Conservation (phyloP, 2,113 vertebrate species). For the Eubucco bourcierii region DNA sequence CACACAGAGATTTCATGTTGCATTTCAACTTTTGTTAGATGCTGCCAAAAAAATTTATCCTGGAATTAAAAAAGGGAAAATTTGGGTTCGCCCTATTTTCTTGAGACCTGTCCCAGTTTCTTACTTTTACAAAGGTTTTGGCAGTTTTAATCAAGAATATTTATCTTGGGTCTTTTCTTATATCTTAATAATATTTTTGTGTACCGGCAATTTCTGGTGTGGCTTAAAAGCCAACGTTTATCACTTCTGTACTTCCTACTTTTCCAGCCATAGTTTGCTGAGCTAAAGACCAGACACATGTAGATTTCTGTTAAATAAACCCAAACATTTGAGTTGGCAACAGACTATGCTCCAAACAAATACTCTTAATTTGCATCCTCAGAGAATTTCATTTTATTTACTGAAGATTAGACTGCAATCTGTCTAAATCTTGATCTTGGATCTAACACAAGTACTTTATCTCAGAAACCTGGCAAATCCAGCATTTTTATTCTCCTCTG, state of each 20-base stretch:
- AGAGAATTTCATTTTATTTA: background rate
- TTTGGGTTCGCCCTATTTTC: background rate
- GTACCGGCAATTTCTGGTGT: background rate
- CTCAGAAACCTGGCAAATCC: background rate
- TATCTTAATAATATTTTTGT: background rate
- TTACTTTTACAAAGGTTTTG: background rate
- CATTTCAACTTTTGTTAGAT: background rate
- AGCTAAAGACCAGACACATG: background rate
- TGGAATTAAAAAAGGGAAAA: background rate
- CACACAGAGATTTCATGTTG: background rate
- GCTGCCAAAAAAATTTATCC: background rate
- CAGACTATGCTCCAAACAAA: background rate
- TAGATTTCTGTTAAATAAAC: slow-evolving; percentile 5
- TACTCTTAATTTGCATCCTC: background rate
- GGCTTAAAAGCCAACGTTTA: background rate
- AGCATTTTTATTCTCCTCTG: background rate
- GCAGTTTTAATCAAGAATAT: background rate
- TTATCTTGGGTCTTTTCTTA: background rate
- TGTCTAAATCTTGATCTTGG: background rate
- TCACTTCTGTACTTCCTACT: background rate
- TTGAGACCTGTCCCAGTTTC: background rate
- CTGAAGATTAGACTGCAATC: background rate
- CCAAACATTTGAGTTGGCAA: slow-evolving; percentile 14
- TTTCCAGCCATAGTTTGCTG: background rate
- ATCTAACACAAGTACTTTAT: background rate